These are phyloP conservation scores for Montipora cactus DNA, from an alignment of 64 coral and sea anemone species.

Conservation along the genomic window DNA sequence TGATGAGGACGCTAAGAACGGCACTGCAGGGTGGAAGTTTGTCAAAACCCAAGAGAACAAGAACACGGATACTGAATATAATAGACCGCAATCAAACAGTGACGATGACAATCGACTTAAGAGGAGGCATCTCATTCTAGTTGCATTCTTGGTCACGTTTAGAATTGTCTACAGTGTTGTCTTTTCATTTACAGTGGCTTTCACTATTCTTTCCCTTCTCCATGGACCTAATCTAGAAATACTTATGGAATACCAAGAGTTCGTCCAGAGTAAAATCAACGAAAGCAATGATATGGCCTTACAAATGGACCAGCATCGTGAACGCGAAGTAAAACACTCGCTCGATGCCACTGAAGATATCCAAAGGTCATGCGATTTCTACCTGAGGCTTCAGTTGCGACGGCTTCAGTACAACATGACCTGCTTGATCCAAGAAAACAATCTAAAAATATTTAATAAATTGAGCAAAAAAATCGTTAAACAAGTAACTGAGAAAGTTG, in stretches of 20 bases:
- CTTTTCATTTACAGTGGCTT: conserved; percentile 73
- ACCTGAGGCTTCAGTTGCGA: conserved; percentile 59
- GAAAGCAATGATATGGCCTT: conserved; percentile 68
- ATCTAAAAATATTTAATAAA: conserved; percentile 83
- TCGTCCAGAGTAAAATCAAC: conserved; percentile 48
- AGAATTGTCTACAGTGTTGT: conserved; percentile 67
- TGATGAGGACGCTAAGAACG: too few relatives aligned
- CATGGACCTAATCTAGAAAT: conserved; percentile 75
- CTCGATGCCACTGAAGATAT: conserved; percentile 71
- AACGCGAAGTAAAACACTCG: conserved; percentile 60
- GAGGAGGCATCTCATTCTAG: conserved; percentile 72
- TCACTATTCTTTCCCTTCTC: conserved; percentile 60
- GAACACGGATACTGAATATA: too few relatives aligned
- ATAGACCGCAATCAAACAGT: neutral
- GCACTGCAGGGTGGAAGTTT: too few relatives aligned
- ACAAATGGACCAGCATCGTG: conserved; percentile 85
- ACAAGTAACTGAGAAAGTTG: conserved; percentile 59
- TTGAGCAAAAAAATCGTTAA: conserved; percentile 63
- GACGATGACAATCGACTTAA: conserved; percentile 66
- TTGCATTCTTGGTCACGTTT: conserved; percentile 59
- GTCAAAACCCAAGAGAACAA: too few relatives aligned
- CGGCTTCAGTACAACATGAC: conserved; percentile 68
- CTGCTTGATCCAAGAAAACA: conserved; percentile 73
- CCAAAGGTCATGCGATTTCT: conserved; percentile 80
- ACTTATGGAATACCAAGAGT: conserved; percentile 61